phyloP scores from a whole-genome alignment of 92 coral and sea anemone species.

The Siderastrea radians region DNA sequence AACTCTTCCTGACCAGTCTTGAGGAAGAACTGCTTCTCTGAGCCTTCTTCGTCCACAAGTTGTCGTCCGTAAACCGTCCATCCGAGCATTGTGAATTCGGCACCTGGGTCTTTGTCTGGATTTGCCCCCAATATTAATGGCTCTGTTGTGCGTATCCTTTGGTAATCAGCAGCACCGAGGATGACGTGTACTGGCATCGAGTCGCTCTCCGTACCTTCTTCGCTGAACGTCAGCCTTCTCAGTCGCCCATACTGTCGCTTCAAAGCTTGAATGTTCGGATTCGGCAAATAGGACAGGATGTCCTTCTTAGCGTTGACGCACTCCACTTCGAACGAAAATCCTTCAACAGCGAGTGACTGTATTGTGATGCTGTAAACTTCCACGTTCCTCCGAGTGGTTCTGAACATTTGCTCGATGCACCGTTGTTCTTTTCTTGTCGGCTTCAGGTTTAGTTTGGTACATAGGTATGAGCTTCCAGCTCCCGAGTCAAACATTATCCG shows the following conservation, averaged over 20 bases:
- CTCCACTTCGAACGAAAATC: background rate
- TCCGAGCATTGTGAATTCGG: conserved; percentile 59
- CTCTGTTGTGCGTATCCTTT: conserved; percentile 65
- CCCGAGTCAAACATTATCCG: conserved; percentile 51
- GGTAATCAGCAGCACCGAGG: conserved; percentile 60
- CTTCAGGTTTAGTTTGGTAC: conserved; percentile 39
- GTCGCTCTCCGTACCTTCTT: conserved; percentile 27
- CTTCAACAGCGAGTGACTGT: no score
- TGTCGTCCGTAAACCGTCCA: conserved; percentile 44
- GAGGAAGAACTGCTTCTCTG: conserved; percentile 70
- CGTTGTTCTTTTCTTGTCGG: conserved; percentile 43
- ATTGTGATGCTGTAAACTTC: no score
- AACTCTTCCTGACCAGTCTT: conserved; percentile 51
- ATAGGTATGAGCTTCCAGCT: background rate
- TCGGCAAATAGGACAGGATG: conserved; percentile 35
- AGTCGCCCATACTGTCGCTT: conserved; percentile 51
- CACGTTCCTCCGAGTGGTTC: conserved; percentile 35
- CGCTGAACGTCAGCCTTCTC: conserved; percentile 29
- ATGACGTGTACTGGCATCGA: conserved; percentile 61
- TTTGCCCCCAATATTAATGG: conserved; percentile 60
- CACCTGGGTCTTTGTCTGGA: conserved; percentile 60
- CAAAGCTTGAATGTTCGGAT: conserved; percentile 13
- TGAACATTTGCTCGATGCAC: conserved; percentile 65
- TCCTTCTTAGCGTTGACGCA: conserved; percentile 49
- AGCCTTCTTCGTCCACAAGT: background rate